Evolutionary conservation across 2,113 vertebrate genomes (phyloP).

Genomic region (Mus pahari): DNA sequence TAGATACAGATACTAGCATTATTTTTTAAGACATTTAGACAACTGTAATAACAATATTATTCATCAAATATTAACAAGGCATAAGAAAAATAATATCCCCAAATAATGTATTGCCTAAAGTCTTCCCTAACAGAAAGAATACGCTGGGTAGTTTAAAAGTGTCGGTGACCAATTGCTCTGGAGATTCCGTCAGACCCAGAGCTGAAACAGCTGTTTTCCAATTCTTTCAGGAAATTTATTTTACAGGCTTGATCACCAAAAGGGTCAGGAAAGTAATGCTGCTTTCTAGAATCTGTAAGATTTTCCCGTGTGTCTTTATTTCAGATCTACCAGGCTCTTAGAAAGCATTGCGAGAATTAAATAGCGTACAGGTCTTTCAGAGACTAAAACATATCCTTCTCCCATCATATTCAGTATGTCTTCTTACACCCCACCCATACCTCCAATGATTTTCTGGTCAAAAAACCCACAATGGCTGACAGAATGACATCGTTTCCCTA

Average conservation of each 20-base stretch:
- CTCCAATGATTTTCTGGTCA: background rate
- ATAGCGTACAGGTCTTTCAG: background rate
- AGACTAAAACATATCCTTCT: background rate
- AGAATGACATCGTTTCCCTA: background rate
- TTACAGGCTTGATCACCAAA: background rate
- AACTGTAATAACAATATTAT: background rate
- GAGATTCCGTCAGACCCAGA: background rate
- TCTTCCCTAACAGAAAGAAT: background rate
- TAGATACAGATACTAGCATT: background rate
- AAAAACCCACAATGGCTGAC: rapidly evolving
- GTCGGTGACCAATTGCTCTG: background rate
- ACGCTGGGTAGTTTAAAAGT: background rate
- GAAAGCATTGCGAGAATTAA: background rate
- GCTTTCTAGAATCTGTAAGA: background rate
- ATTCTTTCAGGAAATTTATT: background rate
- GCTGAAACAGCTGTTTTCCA: background rate
- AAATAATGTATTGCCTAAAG: too few species aligned
- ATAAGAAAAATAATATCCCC: background rate
- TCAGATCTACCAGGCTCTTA: background rate
- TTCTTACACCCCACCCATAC: background rate
- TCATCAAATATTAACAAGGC: background rate
- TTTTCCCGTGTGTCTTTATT: background rate
- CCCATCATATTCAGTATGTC: background rate
- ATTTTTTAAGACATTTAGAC: background rate
- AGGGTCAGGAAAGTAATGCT: background rate